phyloP scores from a whole-genome alignment of 2,797 vertebrate species.

The Eurystomus glaucurus region DNA sequence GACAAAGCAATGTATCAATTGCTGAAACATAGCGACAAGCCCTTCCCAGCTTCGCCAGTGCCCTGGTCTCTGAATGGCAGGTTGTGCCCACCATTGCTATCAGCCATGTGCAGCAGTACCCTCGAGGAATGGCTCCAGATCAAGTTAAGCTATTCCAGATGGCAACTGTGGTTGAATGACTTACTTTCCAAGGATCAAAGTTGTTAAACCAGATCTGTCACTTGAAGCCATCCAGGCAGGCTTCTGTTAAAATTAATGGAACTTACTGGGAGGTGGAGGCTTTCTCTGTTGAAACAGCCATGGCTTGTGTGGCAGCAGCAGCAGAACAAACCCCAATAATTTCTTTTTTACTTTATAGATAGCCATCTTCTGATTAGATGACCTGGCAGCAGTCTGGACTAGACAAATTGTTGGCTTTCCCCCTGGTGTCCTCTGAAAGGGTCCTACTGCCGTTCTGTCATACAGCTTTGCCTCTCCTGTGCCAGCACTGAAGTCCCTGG shows the following conservation, averaged over 20 bases:
- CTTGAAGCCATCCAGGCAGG: background rate
- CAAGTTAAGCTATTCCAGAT: background rate
- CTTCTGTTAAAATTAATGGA: background rate
- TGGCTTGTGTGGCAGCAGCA: background rate
- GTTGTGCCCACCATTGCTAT: rapidly evolving
- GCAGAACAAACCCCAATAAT: background rate
- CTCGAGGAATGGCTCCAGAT: background rate
- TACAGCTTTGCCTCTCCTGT: background rate
- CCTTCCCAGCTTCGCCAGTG: background rate
- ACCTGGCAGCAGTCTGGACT: background rate
- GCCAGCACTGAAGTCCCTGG: background rate
- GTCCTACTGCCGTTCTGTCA: rapidly evolving
- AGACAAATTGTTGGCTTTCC: background rate
- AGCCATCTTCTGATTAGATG: background rate
- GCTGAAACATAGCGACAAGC: background rate
- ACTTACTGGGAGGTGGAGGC: background rate
- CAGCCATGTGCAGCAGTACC: rapidly evolving
- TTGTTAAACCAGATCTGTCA: background rate
- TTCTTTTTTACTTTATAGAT: background rate
- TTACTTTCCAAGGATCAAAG: background rate
- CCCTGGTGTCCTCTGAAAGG: background rate
- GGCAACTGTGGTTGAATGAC: background rate
- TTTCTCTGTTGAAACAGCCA: background rate
- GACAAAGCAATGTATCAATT: background rate
- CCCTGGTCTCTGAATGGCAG: background rate